phyloP scores from a whole-genome alignment of 2,113 vertebrate genomes.

The Neopipo cinnamomea region DNA sequence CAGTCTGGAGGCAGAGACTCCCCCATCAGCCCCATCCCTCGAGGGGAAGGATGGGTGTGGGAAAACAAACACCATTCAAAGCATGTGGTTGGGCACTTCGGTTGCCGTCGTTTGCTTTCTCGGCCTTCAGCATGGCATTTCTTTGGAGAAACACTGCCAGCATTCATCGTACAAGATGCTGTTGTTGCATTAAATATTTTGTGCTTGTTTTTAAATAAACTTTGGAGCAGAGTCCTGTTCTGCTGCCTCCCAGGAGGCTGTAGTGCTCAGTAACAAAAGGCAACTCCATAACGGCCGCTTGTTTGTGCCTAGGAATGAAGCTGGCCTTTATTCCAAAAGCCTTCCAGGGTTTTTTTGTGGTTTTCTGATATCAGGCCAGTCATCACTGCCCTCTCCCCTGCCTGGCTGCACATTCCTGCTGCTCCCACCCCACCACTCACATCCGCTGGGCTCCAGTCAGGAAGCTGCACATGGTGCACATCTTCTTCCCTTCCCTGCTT shows the following conservation, averaged over 20 bases:
- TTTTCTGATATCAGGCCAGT: neutral
- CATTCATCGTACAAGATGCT: neutral
- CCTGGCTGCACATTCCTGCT: neutral
- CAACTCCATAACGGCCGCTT: neutral
- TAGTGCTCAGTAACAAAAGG: neutral
- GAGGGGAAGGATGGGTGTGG: neutral
- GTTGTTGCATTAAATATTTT: neutral
- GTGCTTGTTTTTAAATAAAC: slow-evolving; percentile 9
- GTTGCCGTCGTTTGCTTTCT: neutral
- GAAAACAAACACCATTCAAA: neutral
- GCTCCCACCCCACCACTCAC: neutral
- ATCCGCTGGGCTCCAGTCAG: neutral
- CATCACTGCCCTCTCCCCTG: neutral
- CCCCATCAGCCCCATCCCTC: neutral
- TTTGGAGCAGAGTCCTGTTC: neutral
- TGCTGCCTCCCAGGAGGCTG: neutral
- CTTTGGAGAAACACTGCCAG: neutral
- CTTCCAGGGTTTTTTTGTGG: neutral
- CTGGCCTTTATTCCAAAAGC: slow-evolving; percentile 2
- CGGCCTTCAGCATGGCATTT: neutral
- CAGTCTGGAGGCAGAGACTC: neutral
- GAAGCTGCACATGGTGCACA: neutral
- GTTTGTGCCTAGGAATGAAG: neutral
- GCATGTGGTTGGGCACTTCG: neutral
- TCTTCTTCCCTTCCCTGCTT: neutral